Evolutionary conservation across 2,888 invertebrate genomes (phyloP).

Genomic region (Corythucha ciliata): DNA sequence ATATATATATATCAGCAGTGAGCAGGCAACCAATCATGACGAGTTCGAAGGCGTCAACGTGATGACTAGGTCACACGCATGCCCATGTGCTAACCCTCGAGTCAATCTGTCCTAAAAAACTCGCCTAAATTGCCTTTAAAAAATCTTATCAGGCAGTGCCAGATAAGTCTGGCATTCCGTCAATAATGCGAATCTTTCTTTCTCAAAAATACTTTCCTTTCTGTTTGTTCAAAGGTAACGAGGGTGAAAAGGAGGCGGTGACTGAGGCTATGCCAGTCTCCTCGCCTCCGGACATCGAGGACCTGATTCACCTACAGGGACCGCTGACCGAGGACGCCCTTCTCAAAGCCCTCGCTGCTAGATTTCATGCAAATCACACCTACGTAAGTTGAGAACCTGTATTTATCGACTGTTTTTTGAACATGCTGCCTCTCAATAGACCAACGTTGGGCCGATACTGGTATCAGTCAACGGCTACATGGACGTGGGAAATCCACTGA

Average conservation of each 20-base stretch:
- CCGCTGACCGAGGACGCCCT: slow-evolving; percentile 91
- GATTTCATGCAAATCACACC: slow-evolving; percentile 76
- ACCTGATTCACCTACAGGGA: slow-evolving; percentile 84
- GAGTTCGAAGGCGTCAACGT: no score
- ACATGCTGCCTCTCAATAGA: slow-evolving; percentile 49
- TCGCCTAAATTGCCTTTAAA: no score
- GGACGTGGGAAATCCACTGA: slow-evolving; percentile 78
- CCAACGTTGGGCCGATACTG: slow-evolving; percentile 84
- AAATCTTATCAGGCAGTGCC: no score
- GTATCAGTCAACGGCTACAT: slow-evolving; percentile 83
- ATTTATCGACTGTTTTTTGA: neutral
- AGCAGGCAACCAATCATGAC: no score
- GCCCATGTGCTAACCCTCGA: no score
- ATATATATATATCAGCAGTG: no score
- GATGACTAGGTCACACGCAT: no score
- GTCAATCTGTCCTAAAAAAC: no score
- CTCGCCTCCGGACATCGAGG: slow-evolving; percentile 57
- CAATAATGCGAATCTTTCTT: no score
- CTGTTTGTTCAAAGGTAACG: slow-evolving; percentile 5
- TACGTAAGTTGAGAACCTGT: slow-evolving; percentile 58
- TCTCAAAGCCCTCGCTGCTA: slow-evolving; percentile 78
- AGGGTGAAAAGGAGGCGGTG: slow-evolving; percentile 30
- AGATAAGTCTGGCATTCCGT: no score
- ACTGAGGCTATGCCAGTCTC: slow-evolving; percentile 28
- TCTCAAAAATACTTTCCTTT: no score